phyloP scores from a whole-genome alignment of 2,113 vertebrate genomes.

The Pangasianodon gigas region DNA sequence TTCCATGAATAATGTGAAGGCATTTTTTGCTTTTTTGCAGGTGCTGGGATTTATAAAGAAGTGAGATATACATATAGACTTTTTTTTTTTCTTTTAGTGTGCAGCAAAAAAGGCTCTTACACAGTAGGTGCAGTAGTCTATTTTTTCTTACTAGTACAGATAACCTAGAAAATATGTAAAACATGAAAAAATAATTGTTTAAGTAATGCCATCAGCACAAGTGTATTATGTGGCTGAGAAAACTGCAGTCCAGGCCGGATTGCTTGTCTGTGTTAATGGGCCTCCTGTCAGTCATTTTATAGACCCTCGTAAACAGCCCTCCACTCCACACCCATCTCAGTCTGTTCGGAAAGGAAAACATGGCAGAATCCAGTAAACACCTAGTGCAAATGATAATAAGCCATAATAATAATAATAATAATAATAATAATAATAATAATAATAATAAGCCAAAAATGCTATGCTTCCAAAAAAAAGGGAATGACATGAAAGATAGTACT shows the following conservation, averaged over 20 bases:
- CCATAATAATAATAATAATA: neutral
- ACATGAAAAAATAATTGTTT: neutral
- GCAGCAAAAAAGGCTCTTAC: neutral
- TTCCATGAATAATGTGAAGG: neutral
- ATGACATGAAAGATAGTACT: neutral
- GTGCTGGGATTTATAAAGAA: neutral
- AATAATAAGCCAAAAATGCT: neutral
- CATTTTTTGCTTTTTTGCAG: neutral
- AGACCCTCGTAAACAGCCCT: neutral
- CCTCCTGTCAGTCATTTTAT: neutral
- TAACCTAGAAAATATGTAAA: neutral
- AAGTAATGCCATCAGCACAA: neutral
- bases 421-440: too few relatives aligned
- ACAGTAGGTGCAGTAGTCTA: neutral
- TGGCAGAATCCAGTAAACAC: neutral
- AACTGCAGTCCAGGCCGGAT: neutral
- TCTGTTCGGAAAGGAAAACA: neutral
- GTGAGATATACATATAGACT: neutral
- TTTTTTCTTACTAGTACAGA: neutral
- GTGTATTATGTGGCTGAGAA: neutral
- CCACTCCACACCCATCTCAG: neutral
- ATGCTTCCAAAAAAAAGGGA: neutral
- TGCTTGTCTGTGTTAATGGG: neutral
- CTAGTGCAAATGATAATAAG: neutral
- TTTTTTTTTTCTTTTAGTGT: neutral